Evolutionary conservation across 2,888 invertebrate species (phyloP).

Genomic region (Tortrix viridana): DNA sequence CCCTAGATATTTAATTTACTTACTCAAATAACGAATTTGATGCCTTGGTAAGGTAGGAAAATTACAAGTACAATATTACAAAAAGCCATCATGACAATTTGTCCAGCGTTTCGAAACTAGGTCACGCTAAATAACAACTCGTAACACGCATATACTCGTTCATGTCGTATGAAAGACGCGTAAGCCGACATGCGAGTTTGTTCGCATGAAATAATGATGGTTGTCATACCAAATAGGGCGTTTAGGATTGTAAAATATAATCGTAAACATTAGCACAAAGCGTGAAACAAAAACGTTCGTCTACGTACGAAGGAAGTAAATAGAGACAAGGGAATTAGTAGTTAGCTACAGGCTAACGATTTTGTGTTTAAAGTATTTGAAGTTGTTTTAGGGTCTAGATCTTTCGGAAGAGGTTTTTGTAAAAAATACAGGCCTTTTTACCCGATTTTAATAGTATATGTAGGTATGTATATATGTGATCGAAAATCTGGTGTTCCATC

Average conservation of each 20-base stretch:
- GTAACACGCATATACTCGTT: neutral
- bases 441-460: too few species aligned
- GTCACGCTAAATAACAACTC: conserved; percentile 27
- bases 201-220: conserved; percentile 51
- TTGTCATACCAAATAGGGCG: conserved; percentile 48
- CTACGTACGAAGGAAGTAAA: conserved; percentile 21
- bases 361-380: too few species aligned
- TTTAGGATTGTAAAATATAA: conserved; percentile 48
- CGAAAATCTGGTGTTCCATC: too few species aligned
- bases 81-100: conserved; percentile 12
- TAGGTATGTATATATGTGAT: too few species aligned
- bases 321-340: conserved; percentile 20
- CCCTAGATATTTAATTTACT: too few species aligned
- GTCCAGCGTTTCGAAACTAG: conserved; percentile 32
- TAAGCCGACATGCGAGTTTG: conserved; percentile 44
- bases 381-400: too few species aligned
- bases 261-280: conserved; percentile 38
- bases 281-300: conserved; percentile 41
- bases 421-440: too few species aligned
- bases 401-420: too few species aligned
- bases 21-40: too few species aligned
- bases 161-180: conserved; percentile 33
- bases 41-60: too few species aligned
- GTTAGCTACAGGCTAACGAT: neutral
- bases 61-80: neutral